A percentile compares a stretch with the other conserved stretches of the same genome.
phyloP scores from a whole-genome alignment of 2,888 invertebrate species.

The Schizaphis graminum region DNA sequence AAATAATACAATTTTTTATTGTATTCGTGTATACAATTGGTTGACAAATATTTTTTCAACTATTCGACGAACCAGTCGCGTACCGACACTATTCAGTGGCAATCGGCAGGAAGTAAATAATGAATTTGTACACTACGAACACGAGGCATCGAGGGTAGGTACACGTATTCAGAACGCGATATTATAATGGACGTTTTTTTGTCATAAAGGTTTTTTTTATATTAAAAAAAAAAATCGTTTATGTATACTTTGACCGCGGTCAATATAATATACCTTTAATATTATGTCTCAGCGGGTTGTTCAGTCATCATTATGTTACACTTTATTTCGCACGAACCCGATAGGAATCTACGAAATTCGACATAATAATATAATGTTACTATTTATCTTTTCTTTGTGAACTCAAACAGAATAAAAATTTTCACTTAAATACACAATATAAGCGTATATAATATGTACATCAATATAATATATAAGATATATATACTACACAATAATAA shows the following conservation, averaged over 20 bases:
- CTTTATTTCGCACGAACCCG: neutral
- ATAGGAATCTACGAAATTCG: slow-evolving; percentile 1
- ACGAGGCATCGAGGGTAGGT: neutral
- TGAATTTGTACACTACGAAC: neutral
- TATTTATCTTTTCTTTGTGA: neutral
- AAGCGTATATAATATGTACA: neutral
- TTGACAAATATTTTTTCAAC: neutral
- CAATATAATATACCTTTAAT: slow-evolving; percentile 3
- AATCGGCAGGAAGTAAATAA: slow-evolving; percentile 1
- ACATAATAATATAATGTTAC: neutral
- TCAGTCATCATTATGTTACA: neutral
- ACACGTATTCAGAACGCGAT: neutral
- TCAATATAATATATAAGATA: neutral
- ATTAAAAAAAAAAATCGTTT: neutral
- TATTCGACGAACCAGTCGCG: neutral
- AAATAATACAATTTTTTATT: neutral
- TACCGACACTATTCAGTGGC: neutral
- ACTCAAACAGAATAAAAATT: neutral
- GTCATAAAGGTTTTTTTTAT: neutral
- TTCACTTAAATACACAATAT: neutral
- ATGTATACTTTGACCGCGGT: slow-evolving; percentile 12
- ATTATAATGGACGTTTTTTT: neutral
- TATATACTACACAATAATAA: neutral
- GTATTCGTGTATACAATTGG: neutral
- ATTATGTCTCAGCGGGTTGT: slow-evolving; percentile 4